Base-by-base conservation (phyloP, 1,140 invertebrate species). In the Drosophila repleta region DNA sequence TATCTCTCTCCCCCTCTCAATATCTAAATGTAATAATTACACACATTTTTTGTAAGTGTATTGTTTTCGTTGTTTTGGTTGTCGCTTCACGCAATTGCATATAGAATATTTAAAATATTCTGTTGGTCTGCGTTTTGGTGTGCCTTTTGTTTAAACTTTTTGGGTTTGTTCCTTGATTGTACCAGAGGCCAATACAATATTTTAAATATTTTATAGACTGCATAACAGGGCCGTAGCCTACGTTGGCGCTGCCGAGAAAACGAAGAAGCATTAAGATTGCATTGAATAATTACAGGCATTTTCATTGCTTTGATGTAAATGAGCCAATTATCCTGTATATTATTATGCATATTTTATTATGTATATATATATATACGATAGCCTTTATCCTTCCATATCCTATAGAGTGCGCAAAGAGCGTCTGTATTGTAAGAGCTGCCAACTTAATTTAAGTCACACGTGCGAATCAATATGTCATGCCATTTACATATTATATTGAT, bases 261-360 rank as follows among this genome's bases (percentile, higher is more conserved):
- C 37, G 15, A 74, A 43, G 15, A 52, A 70, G 24, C 26, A 81
- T 61, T 45, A 60, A 77, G 63, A 88, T 77, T 89, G 83, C 83
- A 88, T 84, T 89, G 83, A 88, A 88, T 88, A 88, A 89, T 89
- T 83, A 88, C 83, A 89, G 79, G 83, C 83, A 88, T 89, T 88
- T 88, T 88, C 83, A 84, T 88, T 83, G 76, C 83, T 83, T 88
- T 88, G 84, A 88, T 87, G 79, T 87, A 66, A 79, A 79, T 79
- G 79, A 87, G 83, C 82, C 49, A 20, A 18, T 10, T 21, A 46
- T 35, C 32, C 11, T 35, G 32, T 13, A 35, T 35, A 35, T 11
- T 13, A 35, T 35, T 35, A 11, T 35, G 11, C 32, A 29, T 24
- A 17, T 56, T 15, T 39, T 39, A 21, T 13, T 29, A 29, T 29